Conservation (phyloP, 2,797 vertebrate species). For the Falco biarmicus region DNA sequence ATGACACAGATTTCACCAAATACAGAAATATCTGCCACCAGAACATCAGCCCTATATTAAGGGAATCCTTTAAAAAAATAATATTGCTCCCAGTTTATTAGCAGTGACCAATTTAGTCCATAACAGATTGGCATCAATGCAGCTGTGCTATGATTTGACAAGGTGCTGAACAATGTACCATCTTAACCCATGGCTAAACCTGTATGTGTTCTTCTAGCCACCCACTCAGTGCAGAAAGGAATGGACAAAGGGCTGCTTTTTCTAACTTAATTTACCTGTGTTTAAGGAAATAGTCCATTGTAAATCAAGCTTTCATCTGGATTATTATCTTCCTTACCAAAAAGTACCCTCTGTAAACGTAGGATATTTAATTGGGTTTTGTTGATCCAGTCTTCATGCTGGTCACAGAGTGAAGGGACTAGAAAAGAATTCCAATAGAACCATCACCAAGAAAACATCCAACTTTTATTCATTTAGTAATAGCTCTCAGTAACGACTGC, state of each 20-base stretch:
- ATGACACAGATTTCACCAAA: neutral
- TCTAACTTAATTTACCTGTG: neutral
- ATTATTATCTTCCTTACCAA: neutral
- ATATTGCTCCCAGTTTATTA: neutral
- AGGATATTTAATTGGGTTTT: conserved; percentile 12
- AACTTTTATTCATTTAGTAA: conserved; percentile 34
- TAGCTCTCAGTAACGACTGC: conserved; percentile 45
- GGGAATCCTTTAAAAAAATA: neutral
- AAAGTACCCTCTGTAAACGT: neutral
- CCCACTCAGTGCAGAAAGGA: neutral
- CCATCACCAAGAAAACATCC: conserved; percentile 10
- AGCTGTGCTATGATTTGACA: neutral
- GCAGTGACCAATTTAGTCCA: neutral
- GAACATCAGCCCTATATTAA: neutral
- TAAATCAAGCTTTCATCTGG: neutral
- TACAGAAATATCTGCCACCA: neutral
- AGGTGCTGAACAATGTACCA: neutral
- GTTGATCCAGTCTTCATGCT: neutral
- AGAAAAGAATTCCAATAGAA: conserved; percentile 20
- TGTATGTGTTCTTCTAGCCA: neutral
- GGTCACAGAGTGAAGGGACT: neutral
- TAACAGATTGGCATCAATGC: neutral
- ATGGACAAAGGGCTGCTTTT: neutral
- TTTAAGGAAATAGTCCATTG: neutral
- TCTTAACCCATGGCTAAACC: neutral